Evolutionary conservation across 1,140 invertebrate species (phyloP).

Genomic region (Drosophila arizonae): DNA sequence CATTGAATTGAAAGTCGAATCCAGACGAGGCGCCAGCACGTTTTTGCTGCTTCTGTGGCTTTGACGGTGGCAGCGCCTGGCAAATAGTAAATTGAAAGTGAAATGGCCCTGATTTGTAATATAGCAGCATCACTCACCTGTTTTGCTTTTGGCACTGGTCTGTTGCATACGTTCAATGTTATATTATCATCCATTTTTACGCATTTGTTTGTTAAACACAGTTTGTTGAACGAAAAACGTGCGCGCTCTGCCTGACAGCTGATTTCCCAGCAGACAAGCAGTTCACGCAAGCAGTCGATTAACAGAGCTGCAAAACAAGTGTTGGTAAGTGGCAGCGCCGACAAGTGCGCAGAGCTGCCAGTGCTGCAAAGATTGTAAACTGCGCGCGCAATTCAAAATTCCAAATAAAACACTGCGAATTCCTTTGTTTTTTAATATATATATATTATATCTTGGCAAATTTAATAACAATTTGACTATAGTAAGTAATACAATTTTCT

Average conservation of each 20-base stretch:
- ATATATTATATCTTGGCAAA: constrained; percentile 49
- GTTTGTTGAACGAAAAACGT: constrained; percentile 62
- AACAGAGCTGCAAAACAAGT: constrained; percentile 2
- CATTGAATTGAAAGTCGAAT: constrained; percentile 66
- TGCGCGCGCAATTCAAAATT: not conserved
- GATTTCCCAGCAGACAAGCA: constrained; percentile 11
- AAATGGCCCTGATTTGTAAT: not conserved
- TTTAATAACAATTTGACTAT: constrained; percentile 56
- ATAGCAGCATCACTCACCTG: constrained; percentile 29
- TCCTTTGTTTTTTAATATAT: constrained; percentile 11
- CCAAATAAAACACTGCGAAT: not conserved
- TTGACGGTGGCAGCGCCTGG: not conserved
- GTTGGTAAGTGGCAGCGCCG: constrained; percentile 19
- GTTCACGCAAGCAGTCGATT: not conserved
- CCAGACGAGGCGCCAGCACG: constrained; percentile 17
- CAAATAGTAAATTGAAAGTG: not conserved
- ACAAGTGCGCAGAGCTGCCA: not conserved
- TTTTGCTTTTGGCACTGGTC: constrained; percentile 4
- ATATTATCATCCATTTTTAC: constrained; percentile 51
- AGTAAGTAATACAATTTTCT: constrained; percentile 48
- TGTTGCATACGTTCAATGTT: constrained; percentile 46
- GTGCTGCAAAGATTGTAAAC: not conserved
- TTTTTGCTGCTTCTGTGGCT: constrained; percentile 36
- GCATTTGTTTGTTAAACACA: constrained; percentile 18
- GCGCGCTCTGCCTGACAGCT: constrained; percentile 49